phyloP scores from a whole-genome alignment of 1,140 invertebrate genomes.

The Psix sp. region DNA sequence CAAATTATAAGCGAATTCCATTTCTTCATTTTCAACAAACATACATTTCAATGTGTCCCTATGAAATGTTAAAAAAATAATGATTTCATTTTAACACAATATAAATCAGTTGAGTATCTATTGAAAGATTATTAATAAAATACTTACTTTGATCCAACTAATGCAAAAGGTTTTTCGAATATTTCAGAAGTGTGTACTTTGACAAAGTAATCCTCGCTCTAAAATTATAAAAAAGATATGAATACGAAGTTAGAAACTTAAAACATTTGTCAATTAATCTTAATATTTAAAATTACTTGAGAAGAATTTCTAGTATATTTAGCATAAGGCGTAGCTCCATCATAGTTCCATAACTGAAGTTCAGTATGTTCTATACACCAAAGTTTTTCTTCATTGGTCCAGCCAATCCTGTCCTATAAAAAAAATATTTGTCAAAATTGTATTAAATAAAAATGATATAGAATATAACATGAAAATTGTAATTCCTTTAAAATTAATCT shows the following conservation, averaged over 20 bases:
- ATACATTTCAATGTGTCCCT: conserved; percentile 80
- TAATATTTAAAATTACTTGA: conserved; percentile 62
- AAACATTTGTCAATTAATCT: no score
- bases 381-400: conserved; percentile 76
- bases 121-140: neutral
- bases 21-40: conserved; percentile 73
- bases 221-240: conserved; percentile 75
- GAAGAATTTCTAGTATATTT: conserved; percentile 78
- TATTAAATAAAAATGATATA: conserved; percentile 1
- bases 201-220: conserved; percentile 83
- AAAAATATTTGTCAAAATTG: conserved; percentile 28
- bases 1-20: conserved; percentile 79
- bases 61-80: conserved; percentile 42
- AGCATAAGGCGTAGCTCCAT: conserved; percentile 79
- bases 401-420: conserved; percentile 72
- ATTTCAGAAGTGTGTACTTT: conserved; percentile 65
- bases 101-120: neutral
- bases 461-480: no score
- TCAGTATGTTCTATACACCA: conserved; percentile 85
- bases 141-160: conserved; percentile 79
- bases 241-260: conserved; percentile 1
- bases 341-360: conserved; percentile 84
- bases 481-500: no score
- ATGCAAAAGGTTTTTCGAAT: conserved; percentile 75
- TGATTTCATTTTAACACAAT: neutral